phyloP scores from a whole-genome alignment of 2,888 invertebrate genomes.

The Tuberolachnus salignus region DNA sequence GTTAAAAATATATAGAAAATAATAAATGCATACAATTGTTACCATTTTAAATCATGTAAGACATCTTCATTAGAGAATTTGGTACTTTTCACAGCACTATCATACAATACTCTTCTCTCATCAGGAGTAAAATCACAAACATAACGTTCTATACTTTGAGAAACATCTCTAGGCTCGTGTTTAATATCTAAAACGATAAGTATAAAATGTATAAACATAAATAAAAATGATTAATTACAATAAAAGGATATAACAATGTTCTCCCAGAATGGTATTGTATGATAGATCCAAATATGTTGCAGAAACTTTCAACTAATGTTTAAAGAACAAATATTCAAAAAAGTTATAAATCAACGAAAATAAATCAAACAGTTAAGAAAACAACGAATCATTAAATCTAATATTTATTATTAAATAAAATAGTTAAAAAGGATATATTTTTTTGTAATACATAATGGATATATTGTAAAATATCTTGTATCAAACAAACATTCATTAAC shows the following conservation, averaged over 20 bases:
- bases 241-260: slow-evolving; percentile 21
- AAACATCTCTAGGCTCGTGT: slow-evolving; percentile 58
- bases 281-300: slow-evolving; percentile 2
- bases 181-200: slow-evolving; percentile 41
- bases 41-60: slow-evolving; percentile 13
- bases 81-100: slow-evolving; percentile 62
- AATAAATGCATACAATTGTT: neutral
- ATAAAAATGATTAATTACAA: slow-evolving; percentile 3
- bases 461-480: slow-evolving; percentile 41
- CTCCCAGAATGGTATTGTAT: neutral
- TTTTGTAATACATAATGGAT: slow-evolving; percentile 18
- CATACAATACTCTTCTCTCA: slow-evolving; percentile 62
- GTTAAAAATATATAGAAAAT: neutral
- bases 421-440: slow-evolving; percentile 45
- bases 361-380: neutral
- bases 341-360: neutral
- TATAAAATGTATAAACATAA: neutral
- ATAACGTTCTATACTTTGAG: slow-evolving; percentile 63
- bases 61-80: neutral
- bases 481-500: slow-evolving; percentile 29
- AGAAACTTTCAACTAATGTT: neutral
- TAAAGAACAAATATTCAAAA: neutral
- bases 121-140: slow-evolving; percentile 63
- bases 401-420: slow-evolving; percentile 2
- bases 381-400: slow-evolving; percentile 18